These are phyloP conservation scores for Malurus splendens DNA, from an alignment of 2,797 vertebrate genomes.

Conservation along the genomic window DNA sequence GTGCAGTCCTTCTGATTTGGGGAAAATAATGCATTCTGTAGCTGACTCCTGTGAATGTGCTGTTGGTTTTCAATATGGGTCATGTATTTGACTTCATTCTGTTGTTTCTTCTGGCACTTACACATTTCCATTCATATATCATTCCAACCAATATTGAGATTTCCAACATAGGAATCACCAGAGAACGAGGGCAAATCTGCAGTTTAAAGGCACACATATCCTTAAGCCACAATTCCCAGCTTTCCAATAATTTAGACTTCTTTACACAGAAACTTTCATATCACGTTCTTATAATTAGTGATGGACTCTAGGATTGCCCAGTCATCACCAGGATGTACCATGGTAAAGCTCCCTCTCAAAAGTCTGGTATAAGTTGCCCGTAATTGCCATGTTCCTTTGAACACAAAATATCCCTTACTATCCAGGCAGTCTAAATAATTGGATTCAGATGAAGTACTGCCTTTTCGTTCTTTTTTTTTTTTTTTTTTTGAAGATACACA, in stretches of 20 bases:
- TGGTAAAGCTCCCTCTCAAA: neutral
- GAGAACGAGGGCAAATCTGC: neutral
- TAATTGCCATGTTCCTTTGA: neutral
- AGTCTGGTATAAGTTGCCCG: neutral
- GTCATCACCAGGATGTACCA: neutral
- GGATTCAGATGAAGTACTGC: neutral
- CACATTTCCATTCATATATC: neutral
- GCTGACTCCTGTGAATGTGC: neutral
- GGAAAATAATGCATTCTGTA: neutral
- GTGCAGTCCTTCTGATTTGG: neutral
- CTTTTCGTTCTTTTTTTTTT: neutral
- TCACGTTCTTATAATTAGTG: neutral
- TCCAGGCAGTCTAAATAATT: neutral
- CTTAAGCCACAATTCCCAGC: neutral
- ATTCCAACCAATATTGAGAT: neutral
- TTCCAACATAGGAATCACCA: neutral
- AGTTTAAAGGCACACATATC: neutral
- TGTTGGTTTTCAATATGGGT: neutral
- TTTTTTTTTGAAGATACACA: neutral
- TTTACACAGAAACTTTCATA: neutral
- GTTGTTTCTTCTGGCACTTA: neutral
- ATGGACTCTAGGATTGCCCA: neutral
- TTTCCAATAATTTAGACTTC: neutral
- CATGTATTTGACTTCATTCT: neutral
- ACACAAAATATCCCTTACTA: neutral